phyloP scores from a whole-genome alignment of 2,888 invertebrate genomes.

The Lepidochitona cinerea region DNA sequence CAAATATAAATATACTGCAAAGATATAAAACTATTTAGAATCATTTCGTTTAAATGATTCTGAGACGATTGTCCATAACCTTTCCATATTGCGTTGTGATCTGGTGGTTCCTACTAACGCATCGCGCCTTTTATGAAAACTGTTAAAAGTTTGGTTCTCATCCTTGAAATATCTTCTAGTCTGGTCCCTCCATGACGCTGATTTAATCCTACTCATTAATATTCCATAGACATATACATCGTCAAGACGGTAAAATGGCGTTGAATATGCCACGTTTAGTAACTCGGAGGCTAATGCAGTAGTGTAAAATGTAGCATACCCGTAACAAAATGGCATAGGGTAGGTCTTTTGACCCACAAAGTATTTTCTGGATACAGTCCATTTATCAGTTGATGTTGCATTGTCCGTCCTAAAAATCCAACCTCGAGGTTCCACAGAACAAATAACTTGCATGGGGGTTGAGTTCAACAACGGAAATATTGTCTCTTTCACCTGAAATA shows the following conservation, averaged over 20 bases:
- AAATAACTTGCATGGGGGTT: background rate
- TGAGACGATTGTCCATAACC: background rate
- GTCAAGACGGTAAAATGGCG: slow-evolving; percentile 45
- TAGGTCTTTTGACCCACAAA: background rate
- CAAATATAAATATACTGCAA: too few relatives aligned
- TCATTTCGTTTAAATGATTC: too few relatives aligned
- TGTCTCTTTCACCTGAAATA: background rate
- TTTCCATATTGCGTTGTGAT: background rate
- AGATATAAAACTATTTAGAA: too few relatives aligned
- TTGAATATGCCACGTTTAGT: slow-evolving; percentile 23
- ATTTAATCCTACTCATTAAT: slow-evolving; percentile 8
- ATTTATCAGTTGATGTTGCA: background rate
- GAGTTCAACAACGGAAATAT: background rate
- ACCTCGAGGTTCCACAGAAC: background rate
- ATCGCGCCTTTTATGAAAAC: background rate
- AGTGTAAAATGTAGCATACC: slow-evolving; percentile 24
- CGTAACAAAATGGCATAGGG: slow-evolving; percentile 41
- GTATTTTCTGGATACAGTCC: background rate
- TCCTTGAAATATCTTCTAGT: background rate
- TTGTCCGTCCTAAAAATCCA: background rate
- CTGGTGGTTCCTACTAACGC: background rate
- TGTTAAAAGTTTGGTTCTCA: background rate
- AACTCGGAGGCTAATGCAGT: slow-evolving; percentile 23
- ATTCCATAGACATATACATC: slow-evolving; percentile 43
- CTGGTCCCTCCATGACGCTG: background rate